These are phyloP conservation scores for Tortricodes alternella DNA, from an alignment of 2,888 invertebrate genomes.

Conservation along the genomic window DNA sequence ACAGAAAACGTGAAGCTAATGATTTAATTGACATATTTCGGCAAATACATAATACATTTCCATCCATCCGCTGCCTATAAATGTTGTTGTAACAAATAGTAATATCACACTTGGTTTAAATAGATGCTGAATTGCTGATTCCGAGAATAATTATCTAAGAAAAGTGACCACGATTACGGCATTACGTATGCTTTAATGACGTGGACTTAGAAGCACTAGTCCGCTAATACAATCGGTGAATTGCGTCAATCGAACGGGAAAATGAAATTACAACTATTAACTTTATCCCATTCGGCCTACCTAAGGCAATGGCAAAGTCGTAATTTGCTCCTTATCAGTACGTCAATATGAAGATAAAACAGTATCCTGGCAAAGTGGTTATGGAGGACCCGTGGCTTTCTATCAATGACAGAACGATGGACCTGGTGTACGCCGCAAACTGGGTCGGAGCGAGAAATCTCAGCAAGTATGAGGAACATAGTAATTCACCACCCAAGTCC, in stretches of 20 bases:
- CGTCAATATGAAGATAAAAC: slow-evolving; percentile 89
- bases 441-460: slow-evolving; percentile 89
- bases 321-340: background rate
- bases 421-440: slow-evolving; percentile 91
- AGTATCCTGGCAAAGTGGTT: slow-evolving; percentile 92
- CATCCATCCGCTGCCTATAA: too few relatives aligned
- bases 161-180: background rate
- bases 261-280: slow-evolving; percentile 47
- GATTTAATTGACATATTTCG: too few relatives aligned
- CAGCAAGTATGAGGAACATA: slow-evolving; percentile 67
- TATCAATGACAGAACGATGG: slow-evolving; percentile 87
- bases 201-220: slow-evolving; percentile 8
- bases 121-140: slow-evolving; percentile 5
- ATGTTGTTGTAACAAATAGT: slow-evolving; percentile 20
- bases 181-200: slow-evolving; percentile 19
- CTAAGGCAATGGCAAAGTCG: slow-evolving; percentile 2
- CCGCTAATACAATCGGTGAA: slow-evolving; percentile 25
- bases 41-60: too few relatives aligned
- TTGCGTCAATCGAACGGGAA: slow-evolving; percentile 38
- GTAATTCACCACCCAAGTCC: slow-evolving; percentile 52
- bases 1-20: background rate
- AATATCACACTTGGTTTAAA: background rate
- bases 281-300: slow-evolving; percentile 11
- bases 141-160: too few relatives aligned
- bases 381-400: slow-evolving; percentile 88